Base-by-base conservation (phyloP, 2,888 invertebrate species). In the Odontothrips loti region DNA sequence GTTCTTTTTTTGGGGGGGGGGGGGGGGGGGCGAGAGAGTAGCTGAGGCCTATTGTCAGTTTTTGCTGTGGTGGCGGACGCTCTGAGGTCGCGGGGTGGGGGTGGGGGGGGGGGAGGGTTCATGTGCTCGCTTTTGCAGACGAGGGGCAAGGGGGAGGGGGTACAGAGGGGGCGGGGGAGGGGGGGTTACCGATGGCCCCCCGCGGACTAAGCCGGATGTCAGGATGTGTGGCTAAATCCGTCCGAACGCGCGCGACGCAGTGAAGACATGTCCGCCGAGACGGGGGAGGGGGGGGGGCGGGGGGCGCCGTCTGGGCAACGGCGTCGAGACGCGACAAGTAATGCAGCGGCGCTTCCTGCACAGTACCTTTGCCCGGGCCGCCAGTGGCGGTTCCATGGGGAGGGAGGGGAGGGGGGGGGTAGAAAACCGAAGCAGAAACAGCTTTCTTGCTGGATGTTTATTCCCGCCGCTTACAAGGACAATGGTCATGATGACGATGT, bases 131-230 rank as follows among this genome's bases (percentile, higher is more conserved):
- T 43, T 43, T 43, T 2, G 34, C 34, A 43, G 58, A 58, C 58
- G 68, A 75, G 12, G 10, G 68, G 68, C 9, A 9, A 23, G 68
- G 27, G 23, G 27, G 68, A 1, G 27, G 68, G 58, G 58, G 58
- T 0, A 58, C 6, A 8, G 20, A n/a, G 58, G 58, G 6, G 58
- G 58, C 20, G 10, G 23, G 23, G n/a, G 68, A 1, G 68, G 68
- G 68, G 68, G 9, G 68, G 23, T n/a, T 68, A 68, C 23, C 68
- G 68, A 75, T 75, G 68, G 68, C 68, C 68, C 68, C 68, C 68
- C 27, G 68, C 68, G 68, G 68, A 75, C 68, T 75, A 75, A 75
- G 68, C 68, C 68, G 68, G 68, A 75, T 75, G 68, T 75, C 68
- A 23, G 68, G 68, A 75, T 27, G 68, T 27, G 68, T 27, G 68